Base-by-base conservation (phyloP, 2,888 invertebrate genomes). In the Cryptus armator region DNA sequence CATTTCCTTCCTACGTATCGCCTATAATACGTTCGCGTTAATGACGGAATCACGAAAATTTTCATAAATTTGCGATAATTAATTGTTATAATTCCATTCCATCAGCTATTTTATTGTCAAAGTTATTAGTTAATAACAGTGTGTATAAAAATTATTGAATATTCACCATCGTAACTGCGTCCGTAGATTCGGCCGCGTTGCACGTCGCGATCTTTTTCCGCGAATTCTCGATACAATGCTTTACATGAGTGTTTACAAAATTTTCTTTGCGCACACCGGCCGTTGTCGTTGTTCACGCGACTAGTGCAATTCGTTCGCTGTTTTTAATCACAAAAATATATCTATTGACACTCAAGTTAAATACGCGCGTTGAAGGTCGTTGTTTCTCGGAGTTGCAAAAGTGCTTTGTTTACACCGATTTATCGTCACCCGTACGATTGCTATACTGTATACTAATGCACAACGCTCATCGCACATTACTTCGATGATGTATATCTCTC, bases 371-470 rank as follows among this genome's bases (percentile, higher is more conserved):
- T 0, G 37, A 37, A 37, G 37, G 37, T 37, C 37, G 37, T 37
- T 37, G 6, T 9, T 9, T 5, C 37, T 5, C 37, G 37, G 37
- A 32, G 59, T 32, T 19, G 59, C 24, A 24, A 48, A 24, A 48
- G 48, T 32, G 62, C 10, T 66, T 44, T 53, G 75, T 70, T 81
- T 62, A 70, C 75, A 81, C 75, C 51, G 62, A 68, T 75, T 70
- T 68, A 75, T 70, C 68, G 12, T 53, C 51, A 43, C 59, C 46
- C 6, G 37, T 48, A 12, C 12, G 12, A 19, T 32, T 16, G 46
- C 29, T n/a, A 59, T 46, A 37, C 32, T 46, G 62, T n/a, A 29
- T 37, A 51, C 7, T 7, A 14, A 19, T 19, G 56, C 43, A 44
- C 44, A 5, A 32, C n/a, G 1, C n/a, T 6, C 12, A 59, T 59